These are phyloP conservation scores for Polymixis flavicincta DNA, from an alignment of 2,888 invertebrate species.

Conservation along the genomic window DNA sequence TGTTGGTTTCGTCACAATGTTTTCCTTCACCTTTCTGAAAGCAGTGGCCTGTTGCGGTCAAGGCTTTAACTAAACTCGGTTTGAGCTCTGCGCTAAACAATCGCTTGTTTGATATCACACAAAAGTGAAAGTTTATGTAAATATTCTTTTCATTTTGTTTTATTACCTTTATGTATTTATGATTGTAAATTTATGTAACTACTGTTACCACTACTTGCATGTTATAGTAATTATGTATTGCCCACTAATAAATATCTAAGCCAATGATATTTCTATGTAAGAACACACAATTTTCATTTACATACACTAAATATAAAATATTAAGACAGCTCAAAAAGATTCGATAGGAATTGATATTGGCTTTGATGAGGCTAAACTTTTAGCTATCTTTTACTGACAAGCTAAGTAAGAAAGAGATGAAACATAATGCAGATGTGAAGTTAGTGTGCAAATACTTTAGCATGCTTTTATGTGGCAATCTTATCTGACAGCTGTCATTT, in stretches of 20 bases:
- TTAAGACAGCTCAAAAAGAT: constrained; percentile 10
- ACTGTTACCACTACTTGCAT: constrained; percentile 41
- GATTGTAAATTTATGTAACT: constrained; percentile 3
- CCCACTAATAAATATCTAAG: background rate
- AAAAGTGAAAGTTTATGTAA: constrained; percentile 14
- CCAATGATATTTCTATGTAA: background rate
- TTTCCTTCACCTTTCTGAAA: too few relatives aligned
- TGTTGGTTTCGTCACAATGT: too few relatives aligned
- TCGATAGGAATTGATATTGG: constrained; percentile 6
- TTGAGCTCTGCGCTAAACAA: background rate
- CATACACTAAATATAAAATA: constrained; percentile 1
- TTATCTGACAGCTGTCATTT: constrained; percentile 18
- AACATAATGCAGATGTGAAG: background rate
- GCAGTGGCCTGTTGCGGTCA: too few relatives aligned
- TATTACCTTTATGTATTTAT: background rate
- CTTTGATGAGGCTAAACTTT: background rate
- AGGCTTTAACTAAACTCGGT: background rate
- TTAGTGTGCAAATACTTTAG: background rate
- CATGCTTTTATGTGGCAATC: background rate
- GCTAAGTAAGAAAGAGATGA: background rate
- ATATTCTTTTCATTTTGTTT: constrained; percentile 11
- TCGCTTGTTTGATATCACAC: background rate
- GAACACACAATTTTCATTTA: constrained; percentile 7
- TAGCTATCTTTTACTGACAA: background rate
- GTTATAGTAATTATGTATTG: constrained; percentile 1